Percentiles rank a stretch among this genome's conserved stretches.
These are phyloP conservation scores for Rhynchomys soricoides DNA, from an alignment of 2,113 vertebrate genomes.

Conservation along the genomic window DNA sequence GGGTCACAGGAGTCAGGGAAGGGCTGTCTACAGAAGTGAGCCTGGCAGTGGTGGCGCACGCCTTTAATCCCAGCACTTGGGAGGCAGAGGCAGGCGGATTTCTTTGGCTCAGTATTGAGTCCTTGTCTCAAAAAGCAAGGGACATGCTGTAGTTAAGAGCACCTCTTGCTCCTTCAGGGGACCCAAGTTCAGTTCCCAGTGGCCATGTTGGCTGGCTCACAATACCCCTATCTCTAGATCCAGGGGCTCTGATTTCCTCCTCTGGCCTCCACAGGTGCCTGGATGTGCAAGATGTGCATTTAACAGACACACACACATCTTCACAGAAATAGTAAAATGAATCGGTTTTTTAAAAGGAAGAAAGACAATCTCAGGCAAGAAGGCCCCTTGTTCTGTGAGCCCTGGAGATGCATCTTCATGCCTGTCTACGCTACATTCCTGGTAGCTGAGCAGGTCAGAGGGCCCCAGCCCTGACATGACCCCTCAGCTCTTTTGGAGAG, in stretches of 20 bases:
- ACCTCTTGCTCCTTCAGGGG: not conserved
- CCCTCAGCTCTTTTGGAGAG: not conserved
- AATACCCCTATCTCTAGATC: too few species aligned
- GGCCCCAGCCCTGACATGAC: not conserved
- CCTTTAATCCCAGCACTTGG: too few species aligned
- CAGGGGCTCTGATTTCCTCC: not conserved
- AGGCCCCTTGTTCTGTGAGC: not conserved
- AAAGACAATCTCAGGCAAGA: not conserved
- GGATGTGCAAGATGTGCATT: not conserved
- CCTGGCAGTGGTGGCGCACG: too few species aligned
- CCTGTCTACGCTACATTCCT: not conserved
- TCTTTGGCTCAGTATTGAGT: not conserved
- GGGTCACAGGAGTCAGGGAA: not conserved
- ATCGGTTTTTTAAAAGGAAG: not conserved
- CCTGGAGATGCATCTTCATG: not conserved
- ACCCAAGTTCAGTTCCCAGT: not conserved
- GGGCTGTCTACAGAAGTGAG: not conserved
- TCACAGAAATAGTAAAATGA: not conserved
- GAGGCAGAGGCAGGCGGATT: too few species aligned
- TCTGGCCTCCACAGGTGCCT: not conserved
- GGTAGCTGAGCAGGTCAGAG: not conserved
- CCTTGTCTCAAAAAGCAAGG: not conserved
- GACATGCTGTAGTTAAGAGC: not conserved
- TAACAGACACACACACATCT: not conserved
- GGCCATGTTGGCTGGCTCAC: not conserved